A percentile compares a stretch with the other conserved stretches of the same genome.
Evolutionary conservation across 2,797 vertebrate species (phyloP).

Genomic region (Sus cebifrons): DNA sequence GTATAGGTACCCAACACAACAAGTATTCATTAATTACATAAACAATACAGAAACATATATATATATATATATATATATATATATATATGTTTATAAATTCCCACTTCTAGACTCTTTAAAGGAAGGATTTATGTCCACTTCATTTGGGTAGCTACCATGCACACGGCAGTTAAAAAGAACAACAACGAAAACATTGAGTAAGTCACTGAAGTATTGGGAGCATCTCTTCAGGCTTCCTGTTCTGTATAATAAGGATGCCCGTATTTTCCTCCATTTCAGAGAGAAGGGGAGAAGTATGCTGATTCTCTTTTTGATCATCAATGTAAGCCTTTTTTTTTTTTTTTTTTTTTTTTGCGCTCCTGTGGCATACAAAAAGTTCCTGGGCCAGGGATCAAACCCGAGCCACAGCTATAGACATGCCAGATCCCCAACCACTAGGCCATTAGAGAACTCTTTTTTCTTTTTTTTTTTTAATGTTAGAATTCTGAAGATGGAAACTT

Average conservation of each 20-base stretch:
- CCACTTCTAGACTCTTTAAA: neutral
- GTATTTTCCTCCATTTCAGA: constrained; percentile 46
- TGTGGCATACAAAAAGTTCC: too few species aligned
- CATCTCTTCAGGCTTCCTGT: neutral
- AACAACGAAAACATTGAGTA: neutral
- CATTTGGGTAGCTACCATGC: neutral
- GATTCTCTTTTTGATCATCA: neutral
- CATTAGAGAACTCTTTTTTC: too few species aligned
- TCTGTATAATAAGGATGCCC: neutral
- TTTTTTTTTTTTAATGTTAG: too few species aligned
- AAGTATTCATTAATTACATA: neutral
- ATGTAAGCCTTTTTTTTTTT: neutral
- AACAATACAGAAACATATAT: neutral
- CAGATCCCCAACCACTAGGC: too few species aligned
- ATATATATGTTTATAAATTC: neutral
- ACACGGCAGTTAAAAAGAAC: neutral
- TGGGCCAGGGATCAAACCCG: too few species aligned
- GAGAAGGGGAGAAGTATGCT: neutral
- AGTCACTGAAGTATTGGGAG: neutral
- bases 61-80: too few species aligned
- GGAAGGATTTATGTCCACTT: neutral
- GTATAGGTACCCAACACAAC: neutral
- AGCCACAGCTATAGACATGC: too few species aligned
- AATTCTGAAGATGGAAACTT: constrained; percentile 51
- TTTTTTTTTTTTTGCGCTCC: too few species aligned